A percentile compares a stretch with the other conserved stretches of the same genome.
These are phyloP conservation scores for Emys orbicularis DNA, from an alignment of 2,797 vertebrate species.

Conservation along the genomic window DNA sequence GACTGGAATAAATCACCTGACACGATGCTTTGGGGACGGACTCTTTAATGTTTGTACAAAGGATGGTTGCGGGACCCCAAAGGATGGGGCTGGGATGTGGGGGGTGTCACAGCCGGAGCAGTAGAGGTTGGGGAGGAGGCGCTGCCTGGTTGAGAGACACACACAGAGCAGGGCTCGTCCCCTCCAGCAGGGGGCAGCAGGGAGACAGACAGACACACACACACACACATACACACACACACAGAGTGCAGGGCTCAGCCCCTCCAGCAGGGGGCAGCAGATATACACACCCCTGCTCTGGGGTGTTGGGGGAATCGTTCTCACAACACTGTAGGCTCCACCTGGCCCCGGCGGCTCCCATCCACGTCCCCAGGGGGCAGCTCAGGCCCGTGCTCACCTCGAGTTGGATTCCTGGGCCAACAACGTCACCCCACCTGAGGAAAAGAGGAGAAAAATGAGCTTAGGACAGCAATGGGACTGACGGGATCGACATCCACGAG, in stretches of 20 bases:
- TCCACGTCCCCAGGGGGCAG: no score
- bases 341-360: no score
- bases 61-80: rapidly evolving
- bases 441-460: neutral
- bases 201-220: no score
- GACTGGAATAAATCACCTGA: no score
- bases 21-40: no score
- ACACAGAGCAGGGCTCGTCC: no score
- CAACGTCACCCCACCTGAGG: neutral
- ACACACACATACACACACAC: no score
- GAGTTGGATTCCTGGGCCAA: neutral
- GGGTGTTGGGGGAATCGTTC: neutral
- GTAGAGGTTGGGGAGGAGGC: neutral
- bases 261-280: no score
- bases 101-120: neutral
- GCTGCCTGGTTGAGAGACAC: neutral
- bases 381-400: neutral
- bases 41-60: no score
- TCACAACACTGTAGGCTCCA: neutral
- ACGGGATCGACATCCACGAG: no score
- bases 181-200: neutral
- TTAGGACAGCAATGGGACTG: no score
- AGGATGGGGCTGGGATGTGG: neutral
- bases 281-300: neutral
- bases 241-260: no score